A percentile compares a stretch with the other conserved stretches of the same genome.
These are phyloP conservation scores for Variabilichromis moorii DNA, from an alignment of 2,113 vertebrate species.

Conservation along the genomic window DNA sequence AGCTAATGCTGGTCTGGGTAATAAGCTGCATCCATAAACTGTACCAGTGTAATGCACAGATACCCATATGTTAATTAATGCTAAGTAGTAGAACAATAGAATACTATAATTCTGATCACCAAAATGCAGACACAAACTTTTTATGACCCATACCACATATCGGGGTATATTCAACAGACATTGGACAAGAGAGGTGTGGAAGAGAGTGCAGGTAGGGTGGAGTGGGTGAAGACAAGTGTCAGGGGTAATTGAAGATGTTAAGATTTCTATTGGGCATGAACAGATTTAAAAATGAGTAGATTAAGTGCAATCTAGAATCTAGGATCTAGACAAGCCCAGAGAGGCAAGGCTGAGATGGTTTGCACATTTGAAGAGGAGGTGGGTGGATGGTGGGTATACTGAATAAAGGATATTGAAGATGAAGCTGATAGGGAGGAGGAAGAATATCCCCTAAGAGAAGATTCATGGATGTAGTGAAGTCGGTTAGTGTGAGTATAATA, in stretches of 20 bases:
- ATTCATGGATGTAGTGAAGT: background rate
- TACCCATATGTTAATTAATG: background rate
- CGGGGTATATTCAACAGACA: background rate
- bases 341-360: background rate
- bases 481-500: background rate
- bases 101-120: background rate
- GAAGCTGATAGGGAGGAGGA: background rate
- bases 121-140: background rate
- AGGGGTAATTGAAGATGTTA: background rate
- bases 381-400: background rate
- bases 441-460: background rate
- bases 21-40: background rate
- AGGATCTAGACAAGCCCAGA: background rate
- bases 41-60: background rate
- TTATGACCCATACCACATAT: background rate
- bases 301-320: background rate
- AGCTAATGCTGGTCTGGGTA: background rate
- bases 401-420: background rate
- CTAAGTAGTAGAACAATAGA: background rate
- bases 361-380: background rate
- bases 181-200: background rate
- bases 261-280: background rate
- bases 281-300: background rate
- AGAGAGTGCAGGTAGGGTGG: background rate
- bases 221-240: background rate